phyloP scores from a whole-genome alignment of 2,113 vertebrate species.

The Bubo scandiacus region DNA sequence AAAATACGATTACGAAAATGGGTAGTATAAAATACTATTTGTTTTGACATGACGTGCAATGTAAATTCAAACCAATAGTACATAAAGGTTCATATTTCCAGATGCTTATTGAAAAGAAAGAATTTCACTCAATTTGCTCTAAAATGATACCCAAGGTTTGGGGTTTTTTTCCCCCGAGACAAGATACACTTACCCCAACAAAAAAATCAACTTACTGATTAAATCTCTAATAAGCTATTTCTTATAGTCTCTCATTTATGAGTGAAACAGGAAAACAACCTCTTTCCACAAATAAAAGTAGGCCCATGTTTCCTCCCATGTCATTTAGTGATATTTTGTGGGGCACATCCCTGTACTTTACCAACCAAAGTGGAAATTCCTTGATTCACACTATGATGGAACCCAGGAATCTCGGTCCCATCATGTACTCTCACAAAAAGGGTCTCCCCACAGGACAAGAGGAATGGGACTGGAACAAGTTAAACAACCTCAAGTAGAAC shows the following conservation, averaged over 20 bases:
- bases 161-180: rapidly evolving
- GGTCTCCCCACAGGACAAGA: not conserved
- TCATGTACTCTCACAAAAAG: not conserved
- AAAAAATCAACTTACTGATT: not conserved
- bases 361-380: not conserved
- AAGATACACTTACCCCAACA: not conserved
- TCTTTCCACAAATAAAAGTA: not conserved
- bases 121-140: not conserved
- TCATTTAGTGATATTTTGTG: not conserved
- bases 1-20: not conserved
- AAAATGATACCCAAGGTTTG: not conserved
- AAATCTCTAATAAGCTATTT: not conserved
- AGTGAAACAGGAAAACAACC: not conserved
- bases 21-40: not conserved
- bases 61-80: not conserved
- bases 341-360: not conserved
- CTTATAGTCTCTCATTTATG: not conserved
- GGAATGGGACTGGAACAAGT: not conserved
- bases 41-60: not conserved
- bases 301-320: not conserved
- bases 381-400: not conserved
- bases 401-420: not conserved
- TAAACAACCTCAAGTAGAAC: not conserved
- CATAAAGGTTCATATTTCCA: not conserved
- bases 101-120: not conserved